Percentiles rank a stretch among this genome's conserved stretches.
phyloP scores from a whole-genome alignment of 2,888 invertebrate species.

The Ichneumon xanthorius region DNA sequence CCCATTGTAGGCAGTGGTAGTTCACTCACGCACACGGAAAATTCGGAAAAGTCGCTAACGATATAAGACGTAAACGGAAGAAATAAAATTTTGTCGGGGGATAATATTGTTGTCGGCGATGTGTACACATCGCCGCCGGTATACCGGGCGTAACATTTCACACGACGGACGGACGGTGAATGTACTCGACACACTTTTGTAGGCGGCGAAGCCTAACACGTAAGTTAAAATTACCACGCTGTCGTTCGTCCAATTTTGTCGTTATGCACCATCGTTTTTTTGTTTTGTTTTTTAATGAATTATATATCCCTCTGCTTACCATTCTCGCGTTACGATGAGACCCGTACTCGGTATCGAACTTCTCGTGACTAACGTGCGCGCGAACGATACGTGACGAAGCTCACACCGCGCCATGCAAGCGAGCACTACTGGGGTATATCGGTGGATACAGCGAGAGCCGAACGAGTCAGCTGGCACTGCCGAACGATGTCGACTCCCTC shows the following conservation, averaged over 20 bases:
- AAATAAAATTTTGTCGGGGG: neutral
- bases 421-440: constrained; percentile 51
- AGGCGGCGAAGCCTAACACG: constrained; percentile 1
- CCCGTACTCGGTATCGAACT: constrained; percentile 40
- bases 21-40: constrained; percentile 19
- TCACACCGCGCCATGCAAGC: constrained; percentile 67
- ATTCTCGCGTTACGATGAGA: constrained; percentile 65
- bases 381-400: constrained; percentile 62
- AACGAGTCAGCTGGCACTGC: constrained; percentile 80
- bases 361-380: constrained; percentile 45
- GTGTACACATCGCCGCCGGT: neutral
- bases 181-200: constrained; percentile 38
- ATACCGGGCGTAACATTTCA: constrained; percentile 40
- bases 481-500: constrained; percentile 64
- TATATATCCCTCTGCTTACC: constrained; percentile 42
- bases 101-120: neutral
- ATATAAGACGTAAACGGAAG: neutral
- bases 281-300: neutral
- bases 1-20: constrained; percentile 45
- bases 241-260: neutral
- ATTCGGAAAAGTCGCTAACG: neutral
- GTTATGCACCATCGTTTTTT: neutral
- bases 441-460: constrained; percentile 68
- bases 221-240: neutral
- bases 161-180: constrained; percentile 40